Base-by-base conservation (phyloP, 2,888 invertebrate species). In the Drosophila suboccidentalis region DNA sequence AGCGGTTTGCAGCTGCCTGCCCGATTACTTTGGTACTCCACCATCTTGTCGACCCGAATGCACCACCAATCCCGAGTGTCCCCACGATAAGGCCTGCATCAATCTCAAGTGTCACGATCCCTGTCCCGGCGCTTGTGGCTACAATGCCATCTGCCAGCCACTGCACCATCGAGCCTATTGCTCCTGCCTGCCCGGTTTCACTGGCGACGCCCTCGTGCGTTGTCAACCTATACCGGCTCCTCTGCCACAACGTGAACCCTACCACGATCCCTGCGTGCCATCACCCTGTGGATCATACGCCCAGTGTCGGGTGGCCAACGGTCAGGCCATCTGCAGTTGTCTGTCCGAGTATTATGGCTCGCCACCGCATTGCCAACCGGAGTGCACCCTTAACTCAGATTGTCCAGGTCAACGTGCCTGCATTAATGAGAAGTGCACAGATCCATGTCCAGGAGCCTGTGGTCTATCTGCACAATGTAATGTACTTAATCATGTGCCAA, bases 391-490 rank as follows among this genome's bases (percentile, higher is more conserved):
- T 63, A 96, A 95, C 89, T 94, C 95, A 1, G 96, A 96, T 90
- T 96, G 96, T 90, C 90, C 94, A 9, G 94, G 94, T 72, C 94
- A 94, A 73, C 92, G 94, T 73, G 95, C 96, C 19, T 96, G 96
- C 88, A 94, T 96, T 53, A 95, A 94, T 83, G 94, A 94, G 79
- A 95, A 95, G 92, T 96, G 96, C 90, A 93, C 93, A 88, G 95
- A 96, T 92, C 96, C 96, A 36, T 96, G 96, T 79, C 95, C 94
- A 26, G 95, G 95, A 66, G 95, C 95, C 6, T 97, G 96, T 91
- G 96, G 96, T 38, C 91, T 94, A 51, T 95, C 94, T 87, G 96
- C 96, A n/a, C 91, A 94, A 53, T 96, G 96, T 85, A 94, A 95
- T 80, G 95, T 96, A 6, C 94, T 95, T 51, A 95, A 95, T 82